Conservation (phyloP, 2,797 vertebrate species). For the Rhincodon typus region DNA sequence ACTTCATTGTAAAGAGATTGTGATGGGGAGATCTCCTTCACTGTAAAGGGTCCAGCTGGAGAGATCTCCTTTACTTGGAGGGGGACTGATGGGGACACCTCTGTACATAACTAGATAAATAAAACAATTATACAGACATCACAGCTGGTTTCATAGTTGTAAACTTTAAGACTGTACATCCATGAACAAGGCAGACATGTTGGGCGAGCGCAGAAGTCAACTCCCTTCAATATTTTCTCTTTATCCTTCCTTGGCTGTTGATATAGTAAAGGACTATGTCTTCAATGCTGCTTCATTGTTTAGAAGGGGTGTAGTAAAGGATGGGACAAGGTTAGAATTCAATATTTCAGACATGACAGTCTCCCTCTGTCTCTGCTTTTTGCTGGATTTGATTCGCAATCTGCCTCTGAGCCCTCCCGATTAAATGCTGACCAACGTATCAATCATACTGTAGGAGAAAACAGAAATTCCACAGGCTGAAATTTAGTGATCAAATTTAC, state of each 20-base stretch:
- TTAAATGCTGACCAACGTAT: conserved; percentile 93
- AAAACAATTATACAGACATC: not conserved
- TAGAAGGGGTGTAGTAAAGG: not conserved
- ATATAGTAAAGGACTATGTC: not conserved
- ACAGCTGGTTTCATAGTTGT: not conserved
- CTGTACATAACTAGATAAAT: not conserved
- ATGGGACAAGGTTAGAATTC: conserved; percentile 36
- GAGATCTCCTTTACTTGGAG: not conserved
- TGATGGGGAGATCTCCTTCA: not conserved
- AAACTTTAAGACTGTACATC: conserved; percentile 2
- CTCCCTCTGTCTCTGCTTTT: conserved; percentile 13
- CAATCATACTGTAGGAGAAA: conserved; percentile 84
- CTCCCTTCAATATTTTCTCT: not conserved
- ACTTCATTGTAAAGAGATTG: not conserved
- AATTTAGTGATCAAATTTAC: not conserved
- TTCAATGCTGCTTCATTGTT: not conserved
- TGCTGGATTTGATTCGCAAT: conserved; percentile 12
- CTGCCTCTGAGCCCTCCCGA: conserved; percentile 46
- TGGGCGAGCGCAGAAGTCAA: not conserved
- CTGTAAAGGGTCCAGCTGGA: not conserved
- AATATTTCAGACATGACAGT: conserved; percentile 32
- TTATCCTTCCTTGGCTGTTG: not conserved
- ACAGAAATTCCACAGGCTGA: conserved; percentile 45
- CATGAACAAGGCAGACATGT: not conserved
- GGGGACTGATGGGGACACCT: not conserved